phyloP scores from a whole-genome alignment of 2,797 vertebrate species.

The Scomberomorus guttatus region DNA sequence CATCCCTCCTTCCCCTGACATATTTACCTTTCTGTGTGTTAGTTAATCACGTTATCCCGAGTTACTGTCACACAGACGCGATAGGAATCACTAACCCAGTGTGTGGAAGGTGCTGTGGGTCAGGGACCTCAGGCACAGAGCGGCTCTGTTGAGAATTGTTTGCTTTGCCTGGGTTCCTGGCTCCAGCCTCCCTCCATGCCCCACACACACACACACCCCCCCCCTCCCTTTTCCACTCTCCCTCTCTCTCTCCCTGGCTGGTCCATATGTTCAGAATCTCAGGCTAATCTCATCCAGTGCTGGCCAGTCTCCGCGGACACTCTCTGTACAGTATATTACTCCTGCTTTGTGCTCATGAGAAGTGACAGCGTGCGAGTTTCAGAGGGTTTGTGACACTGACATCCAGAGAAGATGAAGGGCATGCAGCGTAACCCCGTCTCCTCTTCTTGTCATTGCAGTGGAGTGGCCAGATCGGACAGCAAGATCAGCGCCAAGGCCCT shows the following conservation, averaged over 20 bases:
- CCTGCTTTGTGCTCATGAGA: constrained; percentile 39
- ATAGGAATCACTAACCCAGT: constrained; percentile 75
- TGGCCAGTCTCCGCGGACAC: constrained; percentile 48
- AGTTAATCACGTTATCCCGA: constrained; percentile 20
- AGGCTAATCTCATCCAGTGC: constrained; percentile 75
- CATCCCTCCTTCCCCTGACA: constrained; percentile 46
- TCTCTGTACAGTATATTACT: constrained; percentile 28
- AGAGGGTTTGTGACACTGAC: constrained; percentile 39
- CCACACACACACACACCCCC: constrained; percentile 53
- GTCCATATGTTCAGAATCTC: constrained; percentile 81
- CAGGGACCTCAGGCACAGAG: constrained; percentile 85
- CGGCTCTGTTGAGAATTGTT: constrained; percentile 85
- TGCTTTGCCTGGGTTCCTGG: constrained; percentile 80
- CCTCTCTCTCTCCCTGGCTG: constrained; percentile 52
- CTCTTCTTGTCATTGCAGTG: constrained; percentile 85
- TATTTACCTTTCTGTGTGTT: constrained; percentile 57
- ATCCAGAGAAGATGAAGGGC: constrained; percentile 81
- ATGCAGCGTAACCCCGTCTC: constrained; percentile 74
- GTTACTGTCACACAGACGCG: constrained; percentile 36
- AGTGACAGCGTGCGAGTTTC: constrained; percentile 32
- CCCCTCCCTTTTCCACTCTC: neutral
- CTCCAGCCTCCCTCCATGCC: constrained; percentile 57
- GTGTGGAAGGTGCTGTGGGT: constrained; percentile 74
- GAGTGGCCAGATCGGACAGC: constrained; percentile 87
- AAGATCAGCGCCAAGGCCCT: constrained; percentile 89